These are phyloP conservation scores for Caloenas nicobarica DNA, from an alignment of 2,113 vertebrate species.

Conservation along the genomic window DNA sequence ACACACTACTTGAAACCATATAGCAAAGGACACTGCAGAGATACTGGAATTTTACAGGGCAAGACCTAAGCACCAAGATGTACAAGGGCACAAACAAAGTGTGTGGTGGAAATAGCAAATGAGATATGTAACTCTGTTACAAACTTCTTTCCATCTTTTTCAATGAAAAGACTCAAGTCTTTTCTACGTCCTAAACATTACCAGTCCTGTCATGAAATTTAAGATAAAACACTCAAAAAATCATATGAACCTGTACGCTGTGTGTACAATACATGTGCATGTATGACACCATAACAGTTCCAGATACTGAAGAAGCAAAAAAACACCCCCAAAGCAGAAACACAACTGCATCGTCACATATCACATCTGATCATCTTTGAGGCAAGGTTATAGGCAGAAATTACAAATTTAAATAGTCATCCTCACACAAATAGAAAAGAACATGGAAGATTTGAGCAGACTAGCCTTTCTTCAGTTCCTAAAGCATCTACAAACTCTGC, in stretches of 20 bases:
- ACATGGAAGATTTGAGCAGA: not conserved
- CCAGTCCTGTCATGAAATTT: not conserved
- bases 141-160: not conserved
- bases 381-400: not conserved
- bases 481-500: not conserved
- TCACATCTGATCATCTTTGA: not conserved
- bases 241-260: not conserved
- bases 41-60: not conserved
- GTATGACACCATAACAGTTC: not conserved
- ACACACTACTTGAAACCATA: not conserved
- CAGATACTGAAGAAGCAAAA: not conserved
- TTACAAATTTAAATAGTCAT: not conserved
- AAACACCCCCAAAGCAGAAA: fast-evolving
- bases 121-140: too few species aligned
- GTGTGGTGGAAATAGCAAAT: not conserved
- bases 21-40: not conserved
- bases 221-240: not conserved
- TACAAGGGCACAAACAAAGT: not conserved
- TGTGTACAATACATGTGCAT: too few species aligned
- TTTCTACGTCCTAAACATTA: not conserved
- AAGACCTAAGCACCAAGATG: not conserved
- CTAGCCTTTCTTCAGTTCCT: not conserved
- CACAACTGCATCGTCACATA: not conserved
- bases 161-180: not conserved
- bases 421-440: not conserved